Conservation (phyloP, 2,888 invertebrate genomes). For the Tipula confusa region DNA sequence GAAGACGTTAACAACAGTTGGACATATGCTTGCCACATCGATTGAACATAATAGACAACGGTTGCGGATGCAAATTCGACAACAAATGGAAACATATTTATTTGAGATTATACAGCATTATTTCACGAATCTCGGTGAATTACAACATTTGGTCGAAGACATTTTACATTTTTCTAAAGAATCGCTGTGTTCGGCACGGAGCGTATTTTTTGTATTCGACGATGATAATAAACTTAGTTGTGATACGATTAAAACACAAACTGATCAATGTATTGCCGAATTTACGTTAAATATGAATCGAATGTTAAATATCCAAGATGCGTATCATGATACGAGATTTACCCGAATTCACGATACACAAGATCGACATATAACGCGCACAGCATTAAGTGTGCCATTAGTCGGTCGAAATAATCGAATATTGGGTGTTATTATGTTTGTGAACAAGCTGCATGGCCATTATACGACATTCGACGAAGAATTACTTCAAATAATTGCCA, state of each 20-base stretch:
- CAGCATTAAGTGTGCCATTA: conserved; percentile 56
- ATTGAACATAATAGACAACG: conserved; percentile 49
- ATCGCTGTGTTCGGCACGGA: neutral
- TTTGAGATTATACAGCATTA: conserved; percentile 45
- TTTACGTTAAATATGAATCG: neutral
- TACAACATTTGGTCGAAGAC: neutral
- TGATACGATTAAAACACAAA: neutral
- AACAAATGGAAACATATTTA: conserved; percentile 48
- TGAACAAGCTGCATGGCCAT: conserved; percentile 53
- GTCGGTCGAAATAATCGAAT: conserved; percentile 50
- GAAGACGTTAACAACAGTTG: conserved; percentile 45
- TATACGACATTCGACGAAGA: conserved; percentile 55
- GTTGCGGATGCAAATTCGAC: conserved; percentile 45
- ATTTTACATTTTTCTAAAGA: neutral
- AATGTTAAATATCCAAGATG: conserved; percentile 47
- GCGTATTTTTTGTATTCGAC: neutral
- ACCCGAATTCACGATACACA: conserved; percentile 54
- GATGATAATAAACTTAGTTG: neutral
- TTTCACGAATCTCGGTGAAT: neutral
- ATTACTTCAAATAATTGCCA: conserved; percentile 55
- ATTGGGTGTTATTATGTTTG: conserved; percentile 57
- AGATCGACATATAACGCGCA: conserved; percentile 55
- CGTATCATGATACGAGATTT: conserved; percentile 55
- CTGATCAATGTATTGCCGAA: neutral
- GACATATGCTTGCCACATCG: conserved; percentile 50